A percentile compares a stretch with the other conserved stretches of the same genome.
These are phyloP conservation scores for Nemotelus nigrinus DNA, from an alignment of 2,888 invertebrate genomes.

Conservation along the genomic window DNA sequence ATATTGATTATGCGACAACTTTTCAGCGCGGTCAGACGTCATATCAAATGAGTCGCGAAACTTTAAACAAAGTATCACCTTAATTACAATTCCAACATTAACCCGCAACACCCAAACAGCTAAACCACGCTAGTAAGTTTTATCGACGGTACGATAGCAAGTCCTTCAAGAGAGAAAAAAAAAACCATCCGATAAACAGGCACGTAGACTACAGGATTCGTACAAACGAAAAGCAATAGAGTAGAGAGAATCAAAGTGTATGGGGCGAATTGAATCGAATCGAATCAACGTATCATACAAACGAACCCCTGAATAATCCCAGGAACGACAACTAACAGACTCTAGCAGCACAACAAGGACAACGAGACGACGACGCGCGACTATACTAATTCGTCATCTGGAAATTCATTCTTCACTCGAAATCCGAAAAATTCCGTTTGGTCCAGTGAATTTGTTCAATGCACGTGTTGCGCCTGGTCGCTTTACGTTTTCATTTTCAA, in stretches of 20 bases:
- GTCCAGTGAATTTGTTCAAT: constrained; percentile 50
- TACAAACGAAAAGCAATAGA: background rate
- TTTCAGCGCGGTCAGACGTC: too few relatives aligned
- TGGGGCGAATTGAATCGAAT: background rate
- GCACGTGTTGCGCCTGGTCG: constrained; percentile 50
- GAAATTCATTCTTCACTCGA: constrained; percentile 48
- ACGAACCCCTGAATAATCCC: constrained; percentile 17
- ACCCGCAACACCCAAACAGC: too few relatives aligned
- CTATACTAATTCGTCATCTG: constrained; percentile 47
- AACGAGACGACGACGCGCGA: background rate
- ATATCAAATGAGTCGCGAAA: too few relatives aligned
- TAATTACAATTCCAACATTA: too few relatives aligned
- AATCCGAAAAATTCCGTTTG: constrained; percentile 49
- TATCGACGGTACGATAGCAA: too few relatives aligned
- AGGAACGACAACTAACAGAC: background rate
- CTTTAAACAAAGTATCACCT: too few relatives aligned
- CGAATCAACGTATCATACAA: constrained; percentile 7
- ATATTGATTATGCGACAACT: too few relatives aligned
- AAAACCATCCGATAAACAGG: too few relatives aligned
- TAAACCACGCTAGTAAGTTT: too few relatives aligned
- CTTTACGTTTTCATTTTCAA: background rate
- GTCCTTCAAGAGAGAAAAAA: too few relatives aligned
- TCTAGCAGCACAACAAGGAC: too few relatives aligned
- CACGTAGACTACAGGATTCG: background rate
- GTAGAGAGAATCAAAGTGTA: background rate